phyloP scores from a whole-genome alignment of 2,797 vertebrate genomes.

The Trichosurus vulpecula region DNA sequence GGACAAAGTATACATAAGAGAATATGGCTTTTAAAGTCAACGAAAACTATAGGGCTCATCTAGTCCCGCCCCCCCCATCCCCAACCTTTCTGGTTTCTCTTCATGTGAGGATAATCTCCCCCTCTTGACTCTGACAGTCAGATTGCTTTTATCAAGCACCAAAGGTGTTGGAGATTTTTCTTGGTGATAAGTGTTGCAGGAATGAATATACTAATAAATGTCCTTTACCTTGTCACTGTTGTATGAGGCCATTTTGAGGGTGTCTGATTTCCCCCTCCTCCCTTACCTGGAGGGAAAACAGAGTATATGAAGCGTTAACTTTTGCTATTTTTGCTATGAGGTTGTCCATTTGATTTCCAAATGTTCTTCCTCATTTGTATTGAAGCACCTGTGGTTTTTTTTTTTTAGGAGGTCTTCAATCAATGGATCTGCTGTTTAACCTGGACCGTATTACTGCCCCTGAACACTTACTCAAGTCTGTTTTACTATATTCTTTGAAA shows the following conservation, averaged over 20 bases:
- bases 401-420: conserved; percentile 81
- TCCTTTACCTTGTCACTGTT: neutral
- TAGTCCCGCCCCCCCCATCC: too few relatives aligned
- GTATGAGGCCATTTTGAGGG: neutral
- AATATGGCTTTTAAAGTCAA: conserved; percentile 1
- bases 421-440: conserved; percentile 91
- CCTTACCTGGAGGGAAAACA: neutral
- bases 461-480: conserved; percentile 92
- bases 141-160: conserved; percentile 7
- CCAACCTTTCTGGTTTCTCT: neutral
- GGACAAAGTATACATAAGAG: neutral
- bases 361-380: neutral
- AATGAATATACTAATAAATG: neutral
- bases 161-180: conserved; percentile 15
- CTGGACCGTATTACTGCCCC: conserved; percentile 89
- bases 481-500: conserved; percentile 91
- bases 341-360: neutral
- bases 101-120: neutral
- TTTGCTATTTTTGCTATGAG: neutral
- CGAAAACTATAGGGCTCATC: neutral
- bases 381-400: neutral
- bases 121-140: neutral
- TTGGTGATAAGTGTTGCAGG: neutral
- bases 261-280: neutral
- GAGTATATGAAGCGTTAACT: neutral